Evolutionary conservation across 2,797 vertebrate species (phyloP), one percentile per base, ranked within the genome.

Genomic region (Eupleurogrammus muticus): DNA sequence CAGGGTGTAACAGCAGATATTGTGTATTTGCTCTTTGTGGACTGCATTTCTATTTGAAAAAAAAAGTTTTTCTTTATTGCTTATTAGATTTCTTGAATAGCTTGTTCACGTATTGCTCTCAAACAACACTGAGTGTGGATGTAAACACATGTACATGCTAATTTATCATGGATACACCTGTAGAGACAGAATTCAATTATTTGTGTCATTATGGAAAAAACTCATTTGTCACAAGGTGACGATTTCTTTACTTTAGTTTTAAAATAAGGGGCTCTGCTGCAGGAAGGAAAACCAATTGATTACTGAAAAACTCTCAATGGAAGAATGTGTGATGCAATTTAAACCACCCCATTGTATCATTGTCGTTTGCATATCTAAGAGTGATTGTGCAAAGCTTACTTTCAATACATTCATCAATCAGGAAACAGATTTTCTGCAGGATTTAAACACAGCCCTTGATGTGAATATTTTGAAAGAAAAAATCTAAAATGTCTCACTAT

Each of bases 331-430:
- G 53, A 70, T 83, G 64, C 48, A 72, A 72, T 73, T 73, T 55
- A 14, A 79, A 47, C 0, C 5, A 57, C 56, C 58, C 28, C 3
- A 55, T n/a, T 42, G n/a, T 55, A 19, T 59, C 36, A 6, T 12
- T 71, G 61, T 53, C 46, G 16, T 9, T 73, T 84, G 75, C 66
- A 70, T 76, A 76, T 80, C 55, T 70, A 40, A 59, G 20, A 56
- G 50, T 55, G 59, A 23, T 3, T 72, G 74, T 72, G 80, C 62
- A 75, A 68, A 14, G 24, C 32, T 44, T 62, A 40, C 23, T 74
- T 67, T 77, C 44, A 60, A 44, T 74, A 84, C 73, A 81, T 81
- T 74, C 73, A 81, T 77, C 28, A 60, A 62, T 77, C 24, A 68
- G 21, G 51, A 51, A 72, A 40, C 6, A 12, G 10, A 1, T 48